Percentiles rank a stretch among this genome's conserved stretches.
Conservation (phyloP, 2,888 invertebrate genomes). For the Acrocera orbiculus region DNA sequence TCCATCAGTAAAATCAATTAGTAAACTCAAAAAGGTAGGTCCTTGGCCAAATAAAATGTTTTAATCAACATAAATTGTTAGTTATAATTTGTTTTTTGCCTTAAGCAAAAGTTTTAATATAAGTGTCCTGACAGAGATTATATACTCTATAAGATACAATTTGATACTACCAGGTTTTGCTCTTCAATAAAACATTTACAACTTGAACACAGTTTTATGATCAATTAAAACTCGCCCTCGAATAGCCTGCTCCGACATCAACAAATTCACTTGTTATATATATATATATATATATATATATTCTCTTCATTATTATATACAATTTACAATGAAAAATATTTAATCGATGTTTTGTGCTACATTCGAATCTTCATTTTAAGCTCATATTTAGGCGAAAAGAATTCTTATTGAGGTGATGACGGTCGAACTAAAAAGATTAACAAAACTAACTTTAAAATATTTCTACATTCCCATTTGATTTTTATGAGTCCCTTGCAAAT, state of each 20-base stretch:
- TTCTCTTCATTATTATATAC: too few relatives aligned
- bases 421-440: not conserved
- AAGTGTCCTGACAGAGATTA: too few relatives aligned
- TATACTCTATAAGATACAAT: too few relatives aligned
- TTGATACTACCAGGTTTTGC: too few relatives aligned
- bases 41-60: slow-evolving; percentile 10
- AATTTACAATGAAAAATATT: too few relatives aligned
- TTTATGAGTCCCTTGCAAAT: slow-evolving; percentile 5
- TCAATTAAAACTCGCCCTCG: slow-evolving; percentile 12
- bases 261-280: not conserved
- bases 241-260: slow-evolving; percentile 6
- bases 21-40: slow-evolving; percentile 6
- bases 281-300: slow-evolving; percentile 2
- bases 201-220: slow-evolving; percentile 7
- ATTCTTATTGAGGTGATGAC: not conserved
- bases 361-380: slow-evolving; percentile 4
- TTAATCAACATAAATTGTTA: slow-evolving; percentile 10
- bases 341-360: too few relatives aligned
- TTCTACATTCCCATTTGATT: too few relatives aligned
- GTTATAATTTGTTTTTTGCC: slow-evolving; percentile 1
- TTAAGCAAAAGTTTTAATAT: too few relatives aligned
- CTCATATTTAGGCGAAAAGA: slow-evolving; percentile 5
- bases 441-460: not conserved
- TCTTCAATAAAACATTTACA: slow-evolving; percentile 6
- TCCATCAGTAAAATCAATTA: too few relatives aligned